Evolutionary conservation across 2,113 vertebrate species (phyloP).

Genomic region (Percina caprodes): DNA sequence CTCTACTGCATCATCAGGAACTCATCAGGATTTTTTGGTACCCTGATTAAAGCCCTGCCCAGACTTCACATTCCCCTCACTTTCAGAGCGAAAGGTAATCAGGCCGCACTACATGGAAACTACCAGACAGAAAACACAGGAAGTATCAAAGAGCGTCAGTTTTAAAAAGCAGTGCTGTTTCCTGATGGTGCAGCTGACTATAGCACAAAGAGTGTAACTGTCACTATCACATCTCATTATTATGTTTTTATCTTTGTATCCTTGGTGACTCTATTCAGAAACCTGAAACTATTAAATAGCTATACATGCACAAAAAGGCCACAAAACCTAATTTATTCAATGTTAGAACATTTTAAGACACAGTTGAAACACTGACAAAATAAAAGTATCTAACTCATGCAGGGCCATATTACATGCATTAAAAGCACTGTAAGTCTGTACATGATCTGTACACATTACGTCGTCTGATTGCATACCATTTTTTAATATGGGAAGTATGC

Average conservation of each 20-base stretch:
- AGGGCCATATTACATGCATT: background rate
- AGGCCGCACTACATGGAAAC: constrained; percentile 31
- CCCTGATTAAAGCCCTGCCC: constrained; percentile 50
- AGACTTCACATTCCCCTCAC: constrained; percentile 32
- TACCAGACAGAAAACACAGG: constrained; percentile 3
- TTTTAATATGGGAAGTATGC: constrained; percentile 26
- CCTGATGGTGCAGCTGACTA: background rate
- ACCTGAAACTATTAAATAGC: background rate
- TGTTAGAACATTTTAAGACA: background rate
- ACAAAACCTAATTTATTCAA: background rate
- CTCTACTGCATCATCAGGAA: constrained; percentile 49
- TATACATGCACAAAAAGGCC: background rate
- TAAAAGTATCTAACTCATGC: background rate
- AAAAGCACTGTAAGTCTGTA: background rate
- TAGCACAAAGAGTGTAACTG: background rate
- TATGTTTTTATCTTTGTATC: background rate
- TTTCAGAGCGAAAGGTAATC: constrained; percentile 32
- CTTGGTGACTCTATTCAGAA: constrained; percentile 6
- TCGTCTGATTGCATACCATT: background rate
- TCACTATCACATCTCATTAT: constrained; percentile 9
- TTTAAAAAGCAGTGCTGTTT: background rate
- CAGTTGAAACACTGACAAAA: background rate
- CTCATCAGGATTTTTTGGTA: constrained; percentile 53
- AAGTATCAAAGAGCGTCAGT: background rate
- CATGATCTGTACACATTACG: background rate